These are phyloP conservation scores for Poecilia gillii DNA, from an alignment of 2,797 vertebrate species.

Conservation along the genomic window DNA sequence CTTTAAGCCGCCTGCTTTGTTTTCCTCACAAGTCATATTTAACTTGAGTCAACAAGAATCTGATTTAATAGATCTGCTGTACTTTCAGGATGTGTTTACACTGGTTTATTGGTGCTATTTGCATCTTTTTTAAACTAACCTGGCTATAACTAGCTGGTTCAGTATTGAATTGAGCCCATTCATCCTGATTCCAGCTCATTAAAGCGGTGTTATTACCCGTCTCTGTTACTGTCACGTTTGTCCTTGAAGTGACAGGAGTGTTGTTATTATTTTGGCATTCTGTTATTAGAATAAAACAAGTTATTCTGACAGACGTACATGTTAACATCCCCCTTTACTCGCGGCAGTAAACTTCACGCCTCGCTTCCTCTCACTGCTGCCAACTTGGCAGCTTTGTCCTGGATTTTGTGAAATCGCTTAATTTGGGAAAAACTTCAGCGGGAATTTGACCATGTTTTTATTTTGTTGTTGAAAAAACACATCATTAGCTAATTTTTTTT, in stretches of 20 bases:
- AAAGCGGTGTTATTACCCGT: background rate
- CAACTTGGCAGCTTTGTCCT: conserved; percentile 10
- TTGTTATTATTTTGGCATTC: background rate
- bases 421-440: background rate
- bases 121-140: background rate
- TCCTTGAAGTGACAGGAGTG: background rate
- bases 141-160: background rate
- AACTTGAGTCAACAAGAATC: background rate
- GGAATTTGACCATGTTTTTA: background rate
- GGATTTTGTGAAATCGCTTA: background rate
- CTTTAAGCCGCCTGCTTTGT: background rate
- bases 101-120: background rate
- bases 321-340: background rate
- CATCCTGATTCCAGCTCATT: background rate
- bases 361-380: background rate
- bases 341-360: conserved; percentile 1
- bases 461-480: background rate
- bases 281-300: background rate
- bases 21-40: background rate
- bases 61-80: background rate
- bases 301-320: background rate
- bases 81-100: background rate
- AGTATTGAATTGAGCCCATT: background rate
- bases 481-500: background rate
- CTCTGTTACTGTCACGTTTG: background rate